Conservation (phyloP, 2,113 vertebrate genomes). For the Thermophis baileyi region DNA sequence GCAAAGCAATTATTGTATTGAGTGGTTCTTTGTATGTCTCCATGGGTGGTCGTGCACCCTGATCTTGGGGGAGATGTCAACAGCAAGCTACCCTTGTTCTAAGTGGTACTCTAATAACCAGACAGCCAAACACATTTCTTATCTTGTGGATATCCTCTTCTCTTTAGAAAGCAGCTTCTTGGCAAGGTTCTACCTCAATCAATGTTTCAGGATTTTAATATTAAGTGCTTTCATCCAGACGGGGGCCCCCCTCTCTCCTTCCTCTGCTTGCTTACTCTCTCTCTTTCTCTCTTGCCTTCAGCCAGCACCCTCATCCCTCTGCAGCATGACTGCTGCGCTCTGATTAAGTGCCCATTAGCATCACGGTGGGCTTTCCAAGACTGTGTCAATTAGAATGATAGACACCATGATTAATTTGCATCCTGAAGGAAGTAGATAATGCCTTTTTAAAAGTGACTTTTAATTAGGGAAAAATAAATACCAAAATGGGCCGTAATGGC, state of each 20-base stretch:
- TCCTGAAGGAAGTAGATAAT: constrained; percentile 20
- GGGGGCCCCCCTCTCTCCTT: background rate
- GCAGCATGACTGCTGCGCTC: background rate
- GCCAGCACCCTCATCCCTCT: background rate
- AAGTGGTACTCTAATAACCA: background rate
- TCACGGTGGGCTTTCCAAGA: background rate
- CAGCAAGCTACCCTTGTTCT: background rate
- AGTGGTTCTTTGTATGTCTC: constrained; percentile 23
- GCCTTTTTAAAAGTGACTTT: constrained; percentile 18
- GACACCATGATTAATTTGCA: constrained; percentile 18
- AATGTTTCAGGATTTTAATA: background rate
- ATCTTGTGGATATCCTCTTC: background rate
- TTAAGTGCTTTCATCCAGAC: background rate
- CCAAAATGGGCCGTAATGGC: background rate
- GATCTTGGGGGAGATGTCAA: background rate
- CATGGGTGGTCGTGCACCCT: constrained; percentile 13
- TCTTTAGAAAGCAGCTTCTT: background rate
- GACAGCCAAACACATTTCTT: background rate
- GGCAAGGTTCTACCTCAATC: background rate
- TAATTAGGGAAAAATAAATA: constrained; percentile 22
- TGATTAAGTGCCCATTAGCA: constrained; percentile 23
- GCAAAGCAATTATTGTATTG: background rate
- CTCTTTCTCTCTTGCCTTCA: background rate
- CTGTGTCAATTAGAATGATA: constrained; percentile 1
- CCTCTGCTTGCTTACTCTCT: background rate